Conservation (phyloP, 2,113 vertebrate species). For the Piliocolobus tephrosceles region DNA sequence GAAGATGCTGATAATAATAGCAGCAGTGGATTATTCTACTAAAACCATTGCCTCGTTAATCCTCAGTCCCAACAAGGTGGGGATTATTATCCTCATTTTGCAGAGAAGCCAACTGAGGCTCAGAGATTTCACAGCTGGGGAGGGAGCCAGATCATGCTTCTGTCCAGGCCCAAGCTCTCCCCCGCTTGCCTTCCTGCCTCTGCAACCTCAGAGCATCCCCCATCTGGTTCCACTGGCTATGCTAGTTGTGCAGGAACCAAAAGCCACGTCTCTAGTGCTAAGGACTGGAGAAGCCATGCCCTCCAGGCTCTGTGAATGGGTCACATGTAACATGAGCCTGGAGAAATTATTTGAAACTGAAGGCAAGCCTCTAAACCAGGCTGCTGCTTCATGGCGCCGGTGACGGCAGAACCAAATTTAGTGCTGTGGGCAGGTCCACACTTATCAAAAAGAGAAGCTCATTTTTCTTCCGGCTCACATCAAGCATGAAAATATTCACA, state of each 20-base stretch:
- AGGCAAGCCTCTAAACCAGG: slow-evolving; percentile 59
- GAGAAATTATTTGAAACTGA: slow-evolving; percentile 60
- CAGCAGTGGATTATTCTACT: not conserved
- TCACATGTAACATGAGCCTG: slow-evolving; percentile 61
- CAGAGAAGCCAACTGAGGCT: not conserved
- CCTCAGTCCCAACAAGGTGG: not conserved
- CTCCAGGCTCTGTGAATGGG: not conserved
- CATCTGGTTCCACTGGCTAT: fast-evolving
- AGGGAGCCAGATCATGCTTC: not conserved
- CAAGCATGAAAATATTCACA: not conserved
- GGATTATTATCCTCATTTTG: not conserved
- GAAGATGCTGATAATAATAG: not conserved
- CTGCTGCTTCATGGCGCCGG: not conserved
- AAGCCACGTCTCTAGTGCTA: not conserved
- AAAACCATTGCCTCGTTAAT: not conserved
- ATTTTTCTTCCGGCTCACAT: not conserved
- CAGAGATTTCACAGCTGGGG: not conserved
- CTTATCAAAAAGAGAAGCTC: not conserved
- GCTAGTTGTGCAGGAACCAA: not conserved
- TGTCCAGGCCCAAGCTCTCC: not conserved
- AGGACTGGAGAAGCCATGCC: not conserved
- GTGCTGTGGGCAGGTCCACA: not conserved
- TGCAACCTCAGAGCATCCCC: not conserved
- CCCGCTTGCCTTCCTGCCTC: not conserved
- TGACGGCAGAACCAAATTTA: slow-evolving; percentile 74